phyloP scores from a whole-genome alignment of 2,888 invertebrate species.

The Pollenia labialis region DNA sequence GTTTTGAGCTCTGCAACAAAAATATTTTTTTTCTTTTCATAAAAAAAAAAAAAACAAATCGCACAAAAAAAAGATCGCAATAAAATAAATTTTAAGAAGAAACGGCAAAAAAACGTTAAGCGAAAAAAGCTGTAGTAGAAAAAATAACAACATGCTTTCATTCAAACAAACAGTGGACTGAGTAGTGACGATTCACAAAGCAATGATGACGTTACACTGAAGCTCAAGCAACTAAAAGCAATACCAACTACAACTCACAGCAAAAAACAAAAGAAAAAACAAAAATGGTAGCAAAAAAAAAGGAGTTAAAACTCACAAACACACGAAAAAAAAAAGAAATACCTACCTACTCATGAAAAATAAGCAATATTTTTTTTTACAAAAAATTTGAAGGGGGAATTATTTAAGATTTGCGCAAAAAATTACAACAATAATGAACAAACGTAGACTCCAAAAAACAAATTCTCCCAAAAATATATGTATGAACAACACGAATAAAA shows the following conservation, averaged over 20 bases:
- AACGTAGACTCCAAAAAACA: not conserved
- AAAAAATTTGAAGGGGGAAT: constrained; percentile 26
- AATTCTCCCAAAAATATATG: not conserved
- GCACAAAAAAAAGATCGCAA: constrained; percentile 26
- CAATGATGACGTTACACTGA: constrained; percentile 49
- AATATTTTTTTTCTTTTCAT: not conserved
- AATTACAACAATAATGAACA: constrained; percentile 26
- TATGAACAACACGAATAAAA: constrained; percentile 17
- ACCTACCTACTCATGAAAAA: constrained; percentile 3
- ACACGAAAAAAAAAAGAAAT: not conserved
- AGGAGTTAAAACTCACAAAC: constrained; percentile 28
- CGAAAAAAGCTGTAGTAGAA: constrained; percentile 9
- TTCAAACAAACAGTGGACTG: constrained; percentile 53
- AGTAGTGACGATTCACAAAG: constrained; percentile 53
- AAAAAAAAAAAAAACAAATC: constrained; percentile 33
- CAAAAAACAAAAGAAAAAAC: not conserved
- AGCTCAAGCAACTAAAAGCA: not conserved
- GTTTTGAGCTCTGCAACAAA: constrained; percentile 77
- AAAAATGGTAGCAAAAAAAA: not conserved
- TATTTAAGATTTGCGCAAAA: constrained; percentile 39
- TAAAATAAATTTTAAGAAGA: constrained; percentile 24
- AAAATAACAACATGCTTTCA: constrained; percentile 51
- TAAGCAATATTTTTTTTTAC: not conserved
- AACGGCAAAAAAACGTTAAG: constrained; percentile 7
- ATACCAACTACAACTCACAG: constrained; percentile 1